A percentile compares a stretch with the other conserved stretches of the same genome.
Conservation (phyloP, 2,888 invertebrate species). For the Cataglyphis altisquamis region DNA sequence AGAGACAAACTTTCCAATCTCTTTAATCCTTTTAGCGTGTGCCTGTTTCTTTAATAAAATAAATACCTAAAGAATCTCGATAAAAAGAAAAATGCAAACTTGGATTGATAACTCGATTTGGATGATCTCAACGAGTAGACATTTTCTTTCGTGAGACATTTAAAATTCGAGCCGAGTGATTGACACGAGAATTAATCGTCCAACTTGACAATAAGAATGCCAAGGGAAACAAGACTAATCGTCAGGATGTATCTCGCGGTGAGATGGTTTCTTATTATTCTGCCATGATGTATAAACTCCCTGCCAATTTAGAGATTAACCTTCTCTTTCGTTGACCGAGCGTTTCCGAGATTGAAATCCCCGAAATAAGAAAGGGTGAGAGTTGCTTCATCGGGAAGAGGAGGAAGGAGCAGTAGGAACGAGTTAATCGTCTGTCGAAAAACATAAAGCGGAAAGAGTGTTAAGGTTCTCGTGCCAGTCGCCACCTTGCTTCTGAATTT, state of each 20-base stretch:
- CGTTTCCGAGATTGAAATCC: slow-evolving; percentile 57
- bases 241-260: slow-evolving; percentile 50
- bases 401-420: slow-evolving; percentile 54
- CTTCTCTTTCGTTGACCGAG: slow-evolving; percentile 60
- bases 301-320: slow-evolving; percentile 65
- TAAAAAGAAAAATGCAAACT: neutral
- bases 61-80: neutral
- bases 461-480: slow-evolving; percentile 61
- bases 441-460: slow-evolving; percentile 65
- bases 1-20: neutral
- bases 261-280: slow-evolving; percentile 60
- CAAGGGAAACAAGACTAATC: slow-evolving; percentile 59
- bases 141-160: neutral
- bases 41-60: neutral
- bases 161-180: neutral
- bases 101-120: neutral
- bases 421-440: slow-evolving; percentile 74
- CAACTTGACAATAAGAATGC: neutral
- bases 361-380: slow-evolving; percentile 43
- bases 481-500: slow-evolving; percentile 22
- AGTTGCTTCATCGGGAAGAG: slow-evolving; percentile 61
- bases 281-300: slow-evolving; percentile 37
- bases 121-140: neutral
- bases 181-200: slow-evolving; percentile 4
- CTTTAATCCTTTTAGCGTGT: neutral